Evolutionary conservation across 92 coral and sea anemone genomes (phyloP).

Genomic region (Scolanthus callimorphus): DNA sequence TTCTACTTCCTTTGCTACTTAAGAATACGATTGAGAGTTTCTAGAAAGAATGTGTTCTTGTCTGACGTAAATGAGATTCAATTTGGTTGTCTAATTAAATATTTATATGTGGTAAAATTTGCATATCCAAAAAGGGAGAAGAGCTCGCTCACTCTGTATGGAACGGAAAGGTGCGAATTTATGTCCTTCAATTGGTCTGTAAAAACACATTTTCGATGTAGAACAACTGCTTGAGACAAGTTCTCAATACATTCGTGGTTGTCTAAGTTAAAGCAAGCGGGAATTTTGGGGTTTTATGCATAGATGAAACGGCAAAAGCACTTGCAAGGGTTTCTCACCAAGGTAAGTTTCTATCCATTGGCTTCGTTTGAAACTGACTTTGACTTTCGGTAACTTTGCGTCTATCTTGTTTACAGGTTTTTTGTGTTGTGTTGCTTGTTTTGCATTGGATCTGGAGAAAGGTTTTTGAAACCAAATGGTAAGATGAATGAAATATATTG

Average conservation of each 20-base stretch:
- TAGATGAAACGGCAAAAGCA: not conserved
- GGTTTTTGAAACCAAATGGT: too few species aligned
- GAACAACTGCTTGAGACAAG: not conserved
- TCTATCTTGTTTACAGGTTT: too few species aligned
- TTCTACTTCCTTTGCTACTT: too few species aligned
- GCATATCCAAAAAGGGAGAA: too few species aligned
- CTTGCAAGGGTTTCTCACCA: not conserved
- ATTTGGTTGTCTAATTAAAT: not conserved
- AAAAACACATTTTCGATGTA: too few species aligned
- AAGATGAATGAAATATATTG: too few species aligned
- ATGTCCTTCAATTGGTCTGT: too few species aligned
- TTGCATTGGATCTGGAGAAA: too few species aligned
- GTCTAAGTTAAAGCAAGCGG: not conserved
- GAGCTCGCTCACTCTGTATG: not conserved
- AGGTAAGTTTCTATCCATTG: not conserved
- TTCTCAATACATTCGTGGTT: not conserved
- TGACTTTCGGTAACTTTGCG: too few species aligned
- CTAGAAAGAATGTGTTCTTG: not conserved
- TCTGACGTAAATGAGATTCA: conserved; percentile 3
- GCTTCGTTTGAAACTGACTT: too few species aligned
- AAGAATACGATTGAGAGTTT: not conserved
- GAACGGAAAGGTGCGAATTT: too few species aligned
- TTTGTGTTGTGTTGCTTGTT: too few species aligned
- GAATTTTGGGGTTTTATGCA: not conserved
- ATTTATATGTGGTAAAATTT: not conserved